Evolutionary conservation across 2,888 invertebrate genomes (phyloP).

Genomic region (Merodon equestris): DNA sequence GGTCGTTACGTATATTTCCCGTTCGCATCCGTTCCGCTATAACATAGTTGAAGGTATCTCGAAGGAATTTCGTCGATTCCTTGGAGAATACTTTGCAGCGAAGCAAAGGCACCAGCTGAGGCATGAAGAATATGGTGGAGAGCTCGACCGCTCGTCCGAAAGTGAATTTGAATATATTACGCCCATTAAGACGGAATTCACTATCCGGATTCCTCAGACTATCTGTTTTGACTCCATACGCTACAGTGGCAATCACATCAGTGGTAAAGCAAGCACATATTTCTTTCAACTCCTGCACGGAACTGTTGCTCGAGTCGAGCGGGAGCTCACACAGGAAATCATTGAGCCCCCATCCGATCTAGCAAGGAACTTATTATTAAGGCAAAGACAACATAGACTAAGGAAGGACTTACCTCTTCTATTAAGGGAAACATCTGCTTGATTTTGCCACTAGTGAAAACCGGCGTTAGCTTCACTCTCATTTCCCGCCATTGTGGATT

Average conservation of each 20-base stretch:
- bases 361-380: conserved; percentile 6
- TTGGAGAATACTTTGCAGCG: conserved; percentile 73
- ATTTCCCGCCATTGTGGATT: conserved; percentile 79
- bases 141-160: conserved; percentile 73
- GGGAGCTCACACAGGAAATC: conserved; percentile 57
- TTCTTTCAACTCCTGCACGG: conserved; percentile 74
- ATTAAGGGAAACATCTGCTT: conserved; percentile 77
- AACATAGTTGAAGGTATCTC: conserved; percentile 76
- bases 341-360: conserved; percentile 74
- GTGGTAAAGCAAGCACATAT: conserved; percentile 74
- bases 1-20: conserved; percentile 78
- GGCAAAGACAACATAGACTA: background rate
- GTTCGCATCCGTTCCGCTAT: conserved; percentile 77
- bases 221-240: conserved; percentile 76
- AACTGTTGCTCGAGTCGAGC: conserved; percentile 48
- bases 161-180: conserved; percentile 70
- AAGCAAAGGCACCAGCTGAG: conserved; percentile 72
- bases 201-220: conserved; percentile 74
- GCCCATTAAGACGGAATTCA: conserved; percentile 74
- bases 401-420: conserved; percentile 71
- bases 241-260: conserved; percentile 76
- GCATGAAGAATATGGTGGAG: conserved; percentile 74
- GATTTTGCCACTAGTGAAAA: conserved; percentile 78
- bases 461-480: conserved; percentile 78
- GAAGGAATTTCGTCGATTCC: conserved; percentile 76